Percentiles rank a stretch among this genome's conserved stretches.
Evolutionary conservation across 2,113 vertebrate genomes (phyloP).

Genomic region (Dipodomys merriami): DNA sequence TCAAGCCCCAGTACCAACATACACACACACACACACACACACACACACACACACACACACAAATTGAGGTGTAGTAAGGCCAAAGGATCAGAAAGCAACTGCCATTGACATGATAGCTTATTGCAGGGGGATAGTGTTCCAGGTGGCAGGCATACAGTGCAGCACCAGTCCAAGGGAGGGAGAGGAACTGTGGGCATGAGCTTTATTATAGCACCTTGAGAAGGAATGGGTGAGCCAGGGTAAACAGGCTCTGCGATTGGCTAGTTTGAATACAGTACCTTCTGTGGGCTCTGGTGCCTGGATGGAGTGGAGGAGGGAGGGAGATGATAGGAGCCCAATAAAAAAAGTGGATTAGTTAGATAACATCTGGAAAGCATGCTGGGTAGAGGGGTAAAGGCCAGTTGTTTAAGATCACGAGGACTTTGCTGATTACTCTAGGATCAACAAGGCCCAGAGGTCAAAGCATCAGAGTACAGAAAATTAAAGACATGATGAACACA

Average conservation of each 20-base stretch:
- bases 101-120: not conserved
- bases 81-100: not conserved
- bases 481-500: not conserved
- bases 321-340: not conserved
- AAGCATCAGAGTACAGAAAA: not conserved
- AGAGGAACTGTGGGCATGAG: not conserved
- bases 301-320: too few relatives aligned
- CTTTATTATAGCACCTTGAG: too few relatives aligned
- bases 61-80: not conserved
- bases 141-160: not conserved
- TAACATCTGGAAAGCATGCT: not conserved
- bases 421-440: not conserved
- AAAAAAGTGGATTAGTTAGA: too few relatives aligned
- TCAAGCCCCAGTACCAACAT: not conserved
- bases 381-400: not conserved
- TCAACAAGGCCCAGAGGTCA: not conserved
- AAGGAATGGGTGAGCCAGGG: not conserved
- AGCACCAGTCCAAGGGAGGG: not conserved
- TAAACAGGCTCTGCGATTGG: too few relatives aligned
- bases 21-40: not conserved
- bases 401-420: not conserved
- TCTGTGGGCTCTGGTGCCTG: not conserved
- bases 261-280: not conserved
- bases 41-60: not conserved
- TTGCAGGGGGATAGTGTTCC: not conserved